These are phyloP conservation scores for Drosophila conformis DNA, from an alignment of 2,888 invertebrate species.

Conservation along the genomic window DNA sequence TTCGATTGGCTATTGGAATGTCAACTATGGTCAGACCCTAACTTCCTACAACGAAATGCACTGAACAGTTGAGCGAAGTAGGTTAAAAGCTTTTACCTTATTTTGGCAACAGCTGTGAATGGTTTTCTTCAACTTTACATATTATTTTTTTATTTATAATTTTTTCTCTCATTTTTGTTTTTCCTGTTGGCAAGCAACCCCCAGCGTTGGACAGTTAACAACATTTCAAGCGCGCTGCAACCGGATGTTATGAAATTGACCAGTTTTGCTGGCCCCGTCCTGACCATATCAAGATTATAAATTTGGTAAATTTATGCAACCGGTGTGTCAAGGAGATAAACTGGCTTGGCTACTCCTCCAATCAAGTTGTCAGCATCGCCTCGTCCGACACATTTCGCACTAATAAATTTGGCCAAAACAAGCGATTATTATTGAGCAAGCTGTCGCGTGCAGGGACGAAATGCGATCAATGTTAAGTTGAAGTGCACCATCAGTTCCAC, in stretches of 20 bases:
- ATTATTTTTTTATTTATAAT: conserved; percentile 5
- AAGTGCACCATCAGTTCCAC: conserved; percentile 54
- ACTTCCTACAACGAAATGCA: conserved; percentile 71
- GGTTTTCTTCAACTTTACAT: conserved; percentile 4
- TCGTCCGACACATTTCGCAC: conserved; percentile 61
- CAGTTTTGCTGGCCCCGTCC: conserved; percentile 60
- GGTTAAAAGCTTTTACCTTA: conserved; percentile 78
- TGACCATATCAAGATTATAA: conserved; percentile 74
- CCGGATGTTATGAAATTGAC: conserved; percentile 81
- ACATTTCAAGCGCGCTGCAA: conserved; percentile 78
- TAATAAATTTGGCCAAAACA: conserved; percentile 42
- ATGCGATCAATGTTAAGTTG: conserved; percentile 73
- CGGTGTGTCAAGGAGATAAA: conserved; percentile 39
- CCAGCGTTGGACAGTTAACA: conserved; percentile 72
- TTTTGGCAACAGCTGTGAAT: conserved; percentile 60
- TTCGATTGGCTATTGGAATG: conserved; percentile 40
- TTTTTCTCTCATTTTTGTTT: conserved; percentile 31
- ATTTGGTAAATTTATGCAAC: conserved; percentile 78
- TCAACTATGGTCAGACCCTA: conserved; percentile 12
- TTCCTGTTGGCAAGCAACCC: conserved; percentile 60
- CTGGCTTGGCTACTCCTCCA: conserved; percentile 46
- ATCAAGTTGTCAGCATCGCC: conserved; percentile 70
- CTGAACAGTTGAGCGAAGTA: conserved; percentile 59
- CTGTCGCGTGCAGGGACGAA: conserved; percentile 58
- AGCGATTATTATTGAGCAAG: conserved; percentile 36